Evolutionary conservation across 2,888 invertebrate genomes (phyloP).

Genomic region (Cyrtodaria siliqua): DNA sequence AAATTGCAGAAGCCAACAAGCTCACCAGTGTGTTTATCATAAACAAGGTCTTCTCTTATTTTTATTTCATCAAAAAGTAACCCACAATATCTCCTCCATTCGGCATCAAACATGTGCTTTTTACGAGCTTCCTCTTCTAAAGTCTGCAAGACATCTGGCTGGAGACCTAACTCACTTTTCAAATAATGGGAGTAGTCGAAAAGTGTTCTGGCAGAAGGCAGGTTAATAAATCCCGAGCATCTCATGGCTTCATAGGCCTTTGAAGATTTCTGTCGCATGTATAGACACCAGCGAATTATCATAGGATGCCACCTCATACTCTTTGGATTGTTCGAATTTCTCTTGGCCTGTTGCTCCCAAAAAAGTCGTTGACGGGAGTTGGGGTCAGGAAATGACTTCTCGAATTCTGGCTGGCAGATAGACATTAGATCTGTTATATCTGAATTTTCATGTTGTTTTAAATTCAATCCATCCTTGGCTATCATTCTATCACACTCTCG

Average conservation of each 20-base stretch:
- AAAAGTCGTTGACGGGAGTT: conserved; percentile 14
- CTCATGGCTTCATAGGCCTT: conserved; percentile 30
- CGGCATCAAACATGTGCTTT: conserved; percentile 14
- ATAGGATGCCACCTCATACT: conserved; percentile 51
- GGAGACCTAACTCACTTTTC: conserved; percentile 33
- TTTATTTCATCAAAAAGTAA: conserved; percentile 63
- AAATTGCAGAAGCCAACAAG: conserved; percentile 56
- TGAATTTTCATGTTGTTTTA: conserved; percentile 1
- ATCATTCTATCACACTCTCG: conserved; percentile 8
- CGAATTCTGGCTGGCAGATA: background rate
- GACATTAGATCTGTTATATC: conserved; percentile 30
- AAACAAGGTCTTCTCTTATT: conserved; percentile 53
- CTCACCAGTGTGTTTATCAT: conserved; percentile 62
- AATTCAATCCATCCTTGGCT: background rate
- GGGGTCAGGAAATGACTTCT: conserved; percentile 14
- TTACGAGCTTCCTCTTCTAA: conserved; percentile 38
- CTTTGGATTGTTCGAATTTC: background rate
- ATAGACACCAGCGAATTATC: conserved; percentile 42
- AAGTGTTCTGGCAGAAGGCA: conserved; percentile 46
- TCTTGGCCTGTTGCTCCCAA: conserved; percentile 9
- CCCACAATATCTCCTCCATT: conserved; percentile 30
- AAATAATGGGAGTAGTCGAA: conserved; percentile 55
- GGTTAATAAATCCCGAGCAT: conserved; percentile 37
- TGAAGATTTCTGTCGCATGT: conserved; percentile 25
- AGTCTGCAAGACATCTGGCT: conserved; percentile 29